Conservation (phyloP, 2,113 vertebrate species). For the Callorhinus ursinus region DNA sequence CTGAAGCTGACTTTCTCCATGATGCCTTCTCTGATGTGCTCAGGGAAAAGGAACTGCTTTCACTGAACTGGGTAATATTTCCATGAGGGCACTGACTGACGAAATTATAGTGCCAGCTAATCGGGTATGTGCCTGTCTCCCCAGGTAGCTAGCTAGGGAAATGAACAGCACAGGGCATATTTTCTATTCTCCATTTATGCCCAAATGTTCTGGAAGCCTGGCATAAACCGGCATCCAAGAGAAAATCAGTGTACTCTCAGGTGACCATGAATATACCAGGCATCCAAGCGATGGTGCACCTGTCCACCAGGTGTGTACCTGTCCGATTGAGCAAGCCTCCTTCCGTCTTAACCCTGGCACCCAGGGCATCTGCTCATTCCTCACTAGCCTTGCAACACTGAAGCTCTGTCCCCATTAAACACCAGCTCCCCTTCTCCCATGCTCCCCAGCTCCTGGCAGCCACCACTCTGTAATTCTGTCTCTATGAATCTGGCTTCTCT, state of each 20-base stretch:
- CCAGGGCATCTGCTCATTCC: accelerated
- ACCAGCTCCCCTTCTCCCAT: not conserved
- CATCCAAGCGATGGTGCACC: not conserved
- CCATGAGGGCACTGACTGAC: not conserved
- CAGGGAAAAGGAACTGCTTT: not conserved
- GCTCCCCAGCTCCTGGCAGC: not conserved
- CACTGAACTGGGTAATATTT: not conserved
- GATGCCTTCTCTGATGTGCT: not conserved
- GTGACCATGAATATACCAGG: not conserved
- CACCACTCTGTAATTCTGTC: no score
- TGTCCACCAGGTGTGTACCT: not conserved
- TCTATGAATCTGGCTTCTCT: not conserved
- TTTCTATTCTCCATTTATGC: not conserved
- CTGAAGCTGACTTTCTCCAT: not conserved
- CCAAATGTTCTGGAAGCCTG: not conserved
- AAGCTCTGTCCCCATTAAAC: not conserved
- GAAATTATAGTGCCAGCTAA: not conserved
- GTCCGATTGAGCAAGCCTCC: not conserved
- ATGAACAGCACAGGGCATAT: not conserved
- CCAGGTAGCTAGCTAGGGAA: not conserved
- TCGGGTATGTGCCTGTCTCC: not conserved
- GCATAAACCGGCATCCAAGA: not conserved
- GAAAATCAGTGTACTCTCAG: not conserved
- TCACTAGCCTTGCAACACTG: not conserved
- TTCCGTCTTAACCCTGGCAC: no score